A percentile compares a stretch with the other conserved stretches of the same genome.
Evolutionary conservation across 2,888 invertebrate species (phyloP).

Genomic region (Mythimna vitellina): DNA sequence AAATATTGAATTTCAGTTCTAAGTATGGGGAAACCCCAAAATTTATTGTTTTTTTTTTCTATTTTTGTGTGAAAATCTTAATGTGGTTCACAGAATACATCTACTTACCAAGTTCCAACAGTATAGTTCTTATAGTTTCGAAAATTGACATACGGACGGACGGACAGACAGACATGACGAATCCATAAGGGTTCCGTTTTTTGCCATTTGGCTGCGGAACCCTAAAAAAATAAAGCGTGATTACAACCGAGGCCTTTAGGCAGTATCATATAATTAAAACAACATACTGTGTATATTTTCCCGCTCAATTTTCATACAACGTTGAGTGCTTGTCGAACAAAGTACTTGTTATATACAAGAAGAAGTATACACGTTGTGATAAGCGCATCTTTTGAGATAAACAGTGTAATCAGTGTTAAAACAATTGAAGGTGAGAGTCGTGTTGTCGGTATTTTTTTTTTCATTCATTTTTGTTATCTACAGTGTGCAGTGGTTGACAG

Average conservation of each 20-base stretch:
- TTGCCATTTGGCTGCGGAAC: no score
- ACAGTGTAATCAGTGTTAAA: constrained; percentile 44
- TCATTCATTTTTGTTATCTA: neutral
- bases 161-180: no score
- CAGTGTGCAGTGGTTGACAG: constrained; percentile 2
- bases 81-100: no score
- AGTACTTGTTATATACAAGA: constrained; percentile 45
- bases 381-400: constrained; percentile 57
- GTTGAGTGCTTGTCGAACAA: constrained; percentile 50
- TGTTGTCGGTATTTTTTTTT: neutral
- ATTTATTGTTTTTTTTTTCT: no score
- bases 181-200: no score
- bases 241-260: neutral
- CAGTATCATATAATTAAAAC: neutral
- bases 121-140: no score
- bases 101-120: no score
- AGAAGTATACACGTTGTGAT: constrained; percentile 52
- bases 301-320: constrained; percentile 29
- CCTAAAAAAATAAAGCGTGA: no score
- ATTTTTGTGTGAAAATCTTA: no score
- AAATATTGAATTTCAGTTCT: no score
- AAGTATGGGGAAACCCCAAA: no score
- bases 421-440: constrained; percentile 46
- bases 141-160: no score
- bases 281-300: constrained; percentile 29